Evolutionary conservation across 2,888 invertebrate genomes (phyloP).

Genomic region (Lumbricus terrestris): DNA sequence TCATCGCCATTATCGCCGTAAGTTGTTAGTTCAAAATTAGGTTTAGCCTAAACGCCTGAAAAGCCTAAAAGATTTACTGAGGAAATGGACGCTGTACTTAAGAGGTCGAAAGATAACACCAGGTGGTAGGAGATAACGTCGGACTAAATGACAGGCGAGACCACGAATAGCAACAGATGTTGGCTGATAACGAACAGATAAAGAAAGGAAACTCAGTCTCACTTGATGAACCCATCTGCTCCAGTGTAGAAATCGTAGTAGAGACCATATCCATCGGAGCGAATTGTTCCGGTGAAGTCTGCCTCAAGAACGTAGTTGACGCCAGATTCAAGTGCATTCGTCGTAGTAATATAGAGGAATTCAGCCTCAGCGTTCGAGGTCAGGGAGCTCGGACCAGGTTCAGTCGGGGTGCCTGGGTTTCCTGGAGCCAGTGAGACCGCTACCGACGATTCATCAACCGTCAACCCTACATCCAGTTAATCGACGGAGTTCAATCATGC

Average conservation of each 20-base stretch:
- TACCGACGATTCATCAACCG: not conserved
- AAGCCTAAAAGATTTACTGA: too few relatives aligned
- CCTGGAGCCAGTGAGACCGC: not conserved
- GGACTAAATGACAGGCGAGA: too few relatives aligned
- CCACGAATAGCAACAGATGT: too few relatives aligned
- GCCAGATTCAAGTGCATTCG: slow-evolving; percentile 8
- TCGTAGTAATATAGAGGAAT: not conserved
- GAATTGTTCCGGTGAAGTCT: slow-evolving; percentile 22
- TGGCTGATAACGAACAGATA: too few relatives aligned
- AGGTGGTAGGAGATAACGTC: too few relatives aligned
- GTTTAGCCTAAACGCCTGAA: too few relatives aligned
- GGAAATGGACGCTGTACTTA: too few relatives aligned
- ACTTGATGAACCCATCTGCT: slow-evolving; percentile 7
- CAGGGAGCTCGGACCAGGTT: not conserved
- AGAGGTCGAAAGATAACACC: too few relatives aligned
- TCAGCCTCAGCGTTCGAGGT: not conserved
- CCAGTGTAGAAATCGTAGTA: slow-evolving; percentile 29
- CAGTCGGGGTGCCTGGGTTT: not conserved
- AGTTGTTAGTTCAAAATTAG: too few relatives aligned
- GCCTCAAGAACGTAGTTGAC: slow-evolving; percentile 21
- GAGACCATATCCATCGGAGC: slow-evolving; percentile 19
- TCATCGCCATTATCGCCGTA: not conserved
- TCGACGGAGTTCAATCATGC: too few relatives aligned
- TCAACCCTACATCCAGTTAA: not conserved
- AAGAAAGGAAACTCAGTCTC: too few relatives aligned